These are phyloP conservation scores for Limnephilus lunatus DNA, from an alignment of 2,888 invertebrate species.

Conservation along the genomic window DNA sequence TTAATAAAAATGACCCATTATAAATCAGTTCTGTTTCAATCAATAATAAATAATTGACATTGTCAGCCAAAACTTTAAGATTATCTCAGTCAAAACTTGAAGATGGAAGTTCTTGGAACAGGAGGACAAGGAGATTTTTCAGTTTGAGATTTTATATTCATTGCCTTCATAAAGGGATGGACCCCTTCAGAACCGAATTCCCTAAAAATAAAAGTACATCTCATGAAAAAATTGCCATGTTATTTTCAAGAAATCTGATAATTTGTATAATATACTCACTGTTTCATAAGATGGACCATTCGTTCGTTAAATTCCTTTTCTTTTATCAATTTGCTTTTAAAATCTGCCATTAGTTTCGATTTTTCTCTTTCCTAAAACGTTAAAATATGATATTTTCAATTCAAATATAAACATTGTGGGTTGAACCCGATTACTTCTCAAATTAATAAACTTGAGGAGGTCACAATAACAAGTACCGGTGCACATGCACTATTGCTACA, in stretches of 20 bases:
- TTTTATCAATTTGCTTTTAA: constrained; percentile 46
- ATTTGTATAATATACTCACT: constrained; percentile 36
- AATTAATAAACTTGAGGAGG: neutral
- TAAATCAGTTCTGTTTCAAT: neutral
- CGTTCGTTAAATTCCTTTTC: constrained; percentile 56
- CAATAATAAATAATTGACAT: neutral
- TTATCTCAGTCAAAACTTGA: neutral
- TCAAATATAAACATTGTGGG: neutral
- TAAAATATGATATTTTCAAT: neutral
- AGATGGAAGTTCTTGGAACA: constrained; percentile 43
- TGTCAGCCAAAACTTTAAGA: too few relatives aligned
- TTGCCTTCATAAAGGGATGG: constrained; percentile 58
- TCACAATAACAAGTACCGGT: too few relatives aligned
- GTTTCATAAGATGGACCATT: constrained; percentile 62
- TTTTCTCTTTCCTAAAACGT: constrained; percentile 53
- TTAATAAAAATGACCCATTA: neutral
- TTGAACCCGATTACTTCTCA: neutral
- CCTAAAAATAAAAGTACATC: constrained; percentile 48
- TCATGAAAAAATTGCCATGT: neutral
- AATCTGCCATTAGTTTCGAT: constrained; percentile 31
- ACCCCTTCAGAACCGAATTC: constrained; percentile 53
- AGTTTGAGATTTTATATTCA: constrained; percentile 38
- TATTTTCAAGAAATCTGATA: neutral
- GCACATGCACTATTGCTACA: too few relatives aligned
- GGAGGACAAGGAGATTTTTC: constrained; percentile 22